phyloP scores from a whole-genome alignment of 2,888 invertebrate species.

The Hirtodrosophila histrioides region DNA sequence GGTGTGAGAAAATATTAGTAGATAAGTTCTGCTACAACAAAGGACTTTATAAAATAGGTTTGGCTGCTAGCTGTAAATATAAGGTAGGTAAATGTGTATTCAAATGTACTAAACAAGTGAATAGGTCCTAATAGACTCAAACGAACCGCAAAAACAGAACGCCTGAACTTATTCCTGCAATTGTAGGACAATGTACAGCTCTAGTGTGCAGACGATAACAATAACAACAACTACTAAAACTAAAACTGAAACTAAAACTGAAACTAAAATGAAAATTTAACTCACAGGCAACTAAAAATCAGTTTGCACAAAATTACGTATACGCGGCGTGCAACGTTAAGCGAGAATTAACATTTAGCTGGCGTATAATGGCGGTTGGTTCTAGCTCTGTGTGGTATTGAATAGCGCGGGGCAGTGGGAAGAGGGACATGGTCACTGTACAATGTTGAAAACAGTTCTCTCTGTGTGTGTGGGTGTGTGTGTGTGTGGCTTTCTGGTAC shows the following conservation, averaged over 20 bases:
- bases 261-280: constrained; percentile 42
- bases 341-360: constrained; percentile 73
- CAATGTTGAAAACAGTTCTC: constrained; percentile 6
- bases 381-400: constrained; percentile 17
- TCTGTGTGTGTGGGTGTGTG: background rate
- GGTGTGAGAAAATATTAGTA: too few species aligned
- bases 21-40: too few species aligned
- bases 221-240: constrained; percentile 18
- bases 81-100: too few species aligned
- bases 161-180: too few species aligned
- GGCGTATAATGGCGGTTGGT: constrained; percentile 57
- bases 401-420: background rate
- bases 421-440: constrained; percentile 12
- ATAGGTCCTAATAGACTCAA: too few species aligned
- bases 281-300: constrained; percentile 68
- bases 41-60: too few species aligned
- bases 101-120: too few species aligned
- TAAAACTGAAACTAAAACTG: constrained; percentile 7
- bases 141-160: too few species aligned
- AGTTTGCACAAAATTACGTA: constrained; percentile 73
- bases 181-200: too few species aligned
- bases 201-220: constrained; percentile 16
- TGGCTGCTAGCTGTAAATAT: too few species aligned
- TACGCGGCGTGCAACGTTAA: constrained; percentile 62
- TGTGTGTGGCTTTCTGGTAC: constrained; percentile 9